Conservation (phyloP, 2,113 vertebrate genomes). For the Promerops cafer region DNA sequence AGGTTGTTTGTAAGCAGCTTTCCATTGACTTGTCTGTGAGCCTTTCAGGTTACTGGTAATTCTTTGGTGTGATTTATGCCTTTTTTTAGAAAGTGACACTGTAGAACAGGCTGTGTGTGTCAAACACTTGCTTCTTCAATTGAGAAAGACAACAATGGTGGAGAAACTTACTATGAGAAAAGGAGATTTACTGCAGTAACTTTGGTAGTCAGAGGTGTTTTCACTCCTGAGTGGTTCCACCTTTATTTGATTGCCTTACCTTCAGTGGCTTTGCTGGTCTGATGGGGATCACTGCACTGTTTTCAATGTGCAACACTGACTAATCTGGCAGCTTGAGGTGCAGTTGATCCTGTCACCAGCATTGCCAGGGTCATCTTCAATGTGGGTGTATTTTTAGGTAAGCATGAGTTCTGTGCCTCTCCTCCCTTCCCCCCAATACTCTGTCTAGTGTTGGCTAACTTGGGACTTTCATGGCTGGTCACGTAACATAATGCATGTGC, state of each 20-base stretch:
- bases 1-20: constrained; percentile 7
- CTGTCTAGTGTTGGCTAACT: not conserved
- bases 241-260: not conserved
- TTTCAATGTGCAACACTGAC: fast-evolving
- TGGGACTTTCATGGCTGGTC: not conserved
- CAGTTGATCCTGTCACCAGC: not conserved
- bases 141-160: not conserved
- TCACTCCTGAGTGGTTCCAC: not conserved
- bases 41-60: not conserved
- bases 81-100: not conserved
- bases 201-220: not conserved
- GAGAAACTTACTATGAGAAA: not conserved
- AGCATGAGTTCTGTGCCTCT: not conserved
- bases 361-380: not conserved
- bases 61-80: not conserved
- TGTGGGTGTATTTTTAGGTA: not conserved
- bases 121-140: not conserved
- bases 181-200: not conserved
- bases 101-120: not conserved
- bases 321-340: not conserved
- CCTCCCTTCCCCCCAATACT: fast-evolving
- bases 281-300: not conserved
- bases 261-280: not conserved
- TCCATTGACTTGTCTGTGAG: not conserved
- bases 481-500: not conserved